These are phyloP conservation scores for Allenopithecus nigroviridis DNA, from an alignment of 2,797 vertebrate species.

Conservation along the genomic window DNA sequence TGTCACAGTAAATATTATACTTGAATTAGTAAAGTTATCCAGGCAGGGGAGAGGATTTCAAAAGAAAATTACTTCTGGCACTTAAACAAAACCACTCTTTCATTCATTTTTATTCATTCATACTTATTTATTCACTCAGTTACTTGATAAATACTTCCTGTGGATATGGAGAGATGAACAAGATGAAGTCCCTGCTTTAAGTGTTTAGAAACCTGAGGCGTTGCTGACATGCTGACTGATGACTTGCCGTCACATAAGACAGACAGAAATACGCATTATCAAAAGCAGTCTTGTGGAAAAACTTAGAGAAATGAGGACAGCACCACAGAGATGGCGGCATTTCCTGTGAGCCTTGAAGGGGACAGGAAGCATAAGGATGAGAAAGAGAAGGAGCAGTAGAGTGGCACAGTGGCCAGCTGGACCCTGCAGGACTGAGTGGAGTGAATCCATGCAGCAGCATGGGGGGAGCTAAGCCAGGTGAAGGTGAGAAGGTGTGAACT, in stretches of 20 bases:
- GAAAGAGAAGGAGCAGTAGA: neutral
- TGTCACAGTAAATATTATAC: neutral
- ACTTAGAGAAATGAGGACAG: neutral
- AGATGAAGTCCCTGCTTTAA: neutral
- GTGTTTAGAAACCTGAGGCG: neutral
- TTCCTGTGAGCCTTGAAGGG: neutral
- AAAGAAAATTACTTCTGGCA: conserved; percentile 5
- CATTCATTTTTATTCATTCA: neutral
- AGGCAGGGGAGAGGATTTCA: neutral
- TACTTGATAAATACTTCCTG: neutral
- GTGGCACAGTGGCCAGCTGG: neutral
- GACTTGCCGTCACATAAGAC: neutral
- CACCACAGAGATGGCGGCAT: neutral
- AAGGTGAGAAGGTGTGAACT: neutral
- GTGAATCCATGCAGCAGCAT: neutral
- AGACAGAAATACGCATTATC: neutral
- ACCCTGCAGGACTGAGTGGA: neutral
- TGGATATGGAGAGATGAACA: neutral
- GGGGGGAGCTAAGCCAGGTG: too few species aligned
- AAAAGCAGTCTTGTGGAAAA: neutral
- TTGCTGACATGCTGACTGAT: too few species aligned
- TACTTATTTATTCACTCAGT: neutral
- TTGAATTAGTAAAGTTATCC: neutral
- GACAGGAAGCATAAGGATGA: neutral
- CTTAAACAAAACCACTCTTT: neutral